phyloP scores from a whole-genome alignment of 2,888 invertebrate species.

The Torymus aiolomorphi region DNA sequence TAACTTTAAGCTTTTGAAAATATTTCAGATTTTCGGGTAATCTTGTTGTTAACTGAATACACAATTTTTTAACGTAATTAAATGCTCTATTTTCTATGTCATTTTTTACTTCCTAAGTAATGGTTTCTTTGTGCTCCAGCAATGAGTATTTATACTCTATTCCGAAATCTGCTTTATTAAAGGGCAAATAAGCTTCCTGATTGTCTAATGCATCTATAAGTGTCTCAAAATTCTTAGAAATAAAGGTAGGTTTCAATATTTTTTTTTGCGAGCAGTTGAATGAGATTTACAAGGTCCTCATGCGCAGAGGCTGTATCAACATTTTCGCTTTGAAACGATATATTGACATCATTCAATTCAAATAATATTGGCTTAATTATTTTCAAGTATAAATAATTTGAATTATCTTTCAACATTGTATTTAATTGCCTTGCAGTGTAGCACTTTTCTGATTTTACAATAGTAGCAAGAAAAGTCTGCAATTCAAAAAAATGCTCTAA shows the following conservation, averaged over 20 bases:
- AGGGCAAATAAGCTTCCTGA: constrained; percentile 42
- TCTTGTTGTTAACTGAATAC: background rate
- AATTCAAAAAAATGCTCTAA: constrained; percentile 58
- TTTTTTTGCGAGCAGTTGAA: constrained; percentile 48
- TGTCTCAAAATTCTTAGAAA: constrained; percentile 8
- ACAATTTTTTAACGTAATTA: constrained; percentile 5
- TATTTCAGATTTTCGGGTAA: constrained; percentile 34
- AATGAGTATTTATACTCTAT: constrained; percentile 36
- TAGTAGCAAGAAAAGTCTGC: constrained; percentile 48
- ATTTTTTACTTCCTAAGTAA: background rate
- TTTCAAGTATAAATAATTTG: constrained; percentile 50
- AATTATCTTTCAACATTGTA: constrained; percentile 56
- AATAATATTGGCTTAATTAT: constrained; percentile 47
- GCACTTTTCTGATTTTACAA: constrained; percentile 53
- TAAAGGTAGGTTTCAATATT: constrained; percentile 49
- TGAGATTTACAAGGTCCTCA: constrained; percentile 36
- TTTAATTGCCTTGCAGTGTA: constrained; percentile 51
- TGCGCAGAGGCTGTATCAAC: constrained; percentile 44
- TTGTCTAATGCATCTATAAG: constrained; percentile 39
- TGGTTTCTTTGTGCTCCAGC: background rate
- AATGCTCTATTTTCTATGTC: constrained; percentile 11
- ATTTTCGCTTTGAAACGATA: constrained; percentile 48
- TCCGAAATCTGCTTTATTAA: constrained; percentile 50
- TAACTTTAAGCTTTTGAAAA: constrained; percentile 22
- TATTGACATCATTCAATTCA: constrained; percentile 47